These are phyloP conservation scores for Drosophila aldrichi DNA, from an alignment of 2,888 invertebrate genomes.

Conservation along the genomic window DNA sequence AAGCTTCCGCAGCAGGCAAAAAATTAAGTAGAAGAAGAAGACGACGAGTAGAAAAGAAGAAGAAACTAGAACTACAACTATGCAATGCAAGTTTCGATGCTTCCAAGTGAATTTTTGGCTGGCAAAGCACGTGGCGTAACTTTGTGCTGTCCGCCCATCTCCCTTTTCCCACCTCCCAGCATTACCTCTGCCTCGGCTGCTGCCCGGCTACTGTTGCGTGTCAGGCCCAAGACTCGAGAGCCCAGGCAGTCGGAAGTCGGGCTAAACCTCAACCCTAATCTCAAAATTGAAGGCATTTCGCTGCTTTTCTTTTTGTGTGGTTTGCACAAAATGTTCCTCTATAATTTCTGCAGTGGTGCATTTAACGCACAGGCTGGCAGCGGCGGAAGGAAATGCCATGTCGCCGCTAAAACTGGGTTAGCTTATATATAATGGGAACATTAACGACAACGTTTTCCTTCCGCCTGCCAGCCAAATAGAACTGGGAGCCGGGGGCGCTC, in stretches of 20 bases:
- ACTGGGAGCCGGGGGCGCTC: background rate
- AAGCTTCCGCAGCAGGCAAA: conserved; percentile 18
- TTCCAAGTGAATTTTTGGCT: conserved; percentile 64
- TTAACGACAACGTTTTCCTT: conserved; percentile 78
- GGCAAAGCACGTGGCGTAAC: conserved; percentile 65
- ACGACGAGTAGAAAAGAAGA: background rate
- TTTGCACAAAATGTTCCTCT: conserved; percentile 32
- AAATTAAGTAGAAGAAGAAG: background rate
- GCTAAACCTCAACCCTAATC: conserved; percentile 7
- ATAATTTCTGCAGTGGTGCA: conserved; percentile 61
- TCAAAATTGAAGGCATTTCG: conserved; percentile 41
- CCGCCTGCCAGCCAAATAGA: conserved; percentile 32
- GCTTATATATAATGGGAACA: conserved; percentile 77
- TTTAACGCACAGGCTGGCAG: conserved; percentile 61
- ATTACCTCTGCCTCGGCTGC: background rate
- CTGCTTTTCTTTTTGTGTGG: conserved; percentile 39
- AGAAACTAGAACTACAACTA: conserved; percentile 43
- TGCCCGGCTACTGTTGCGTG: conserved; percentile 50
- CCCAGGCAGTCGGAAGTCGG: background rate
- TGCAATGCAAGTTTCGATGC: conserved; percentile 59
- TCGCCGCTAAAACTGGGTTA: conserved; percentile 79
- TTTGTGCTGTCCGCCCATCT: conserved; percentile 39
- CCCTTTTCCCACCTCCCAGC: no score
- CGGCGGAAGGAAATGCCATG: conserved; percentile 74
- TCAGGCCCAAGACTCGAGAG: conserved; percentile 18